Evolutionary conservation across 1,140 invertebrate genomes (phyloP).

Genomic region (Drosophila punjabiensis): DNA sequence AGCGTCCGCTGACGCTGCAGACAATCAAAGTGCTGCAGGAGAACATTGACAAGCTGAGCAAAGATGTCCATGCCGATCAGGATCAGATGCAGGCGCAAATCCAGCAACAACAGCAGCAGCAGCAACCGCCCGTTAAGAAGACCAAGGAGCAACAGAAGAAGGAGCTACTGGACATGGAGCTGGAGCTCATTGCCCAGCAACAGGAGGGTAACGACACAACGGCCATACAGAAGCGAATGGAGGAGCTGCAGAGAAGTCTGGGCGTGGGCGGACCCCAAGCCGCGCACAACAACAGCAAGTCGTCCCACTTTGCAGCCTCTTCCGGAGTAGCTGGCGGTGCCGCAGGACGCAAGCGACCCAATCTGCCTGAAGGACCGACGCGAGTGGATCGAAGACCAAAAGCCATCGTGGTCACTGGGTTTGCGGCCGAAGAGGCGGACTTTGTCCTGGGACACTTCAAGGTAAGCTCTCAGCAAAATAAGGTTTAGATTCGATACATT

Average conservation of each 20-base stretch:
- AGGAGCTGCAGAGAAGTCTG: slow-evolving; percentile 82
- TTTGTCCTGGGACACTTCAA: slow-evolving; percentile 84
- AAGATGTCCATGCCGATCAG: slow-evolving; percentile 82
- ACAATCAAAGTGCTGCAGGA: slow-evolving; percentile 82
- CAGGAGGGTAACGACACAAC: slow-evolving; percentile 84
- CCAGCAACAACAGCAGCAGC: slow-evolving; percentile 68
- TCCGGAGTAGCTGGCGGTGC: slow-evolving; percentile 26
- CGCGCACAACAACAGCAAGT: slow-evolving; percentile 27
- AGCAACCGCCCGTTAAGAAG: slow-evolving; percentile 74
- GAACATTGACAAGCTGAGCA: slow-evolving; percentile 80
- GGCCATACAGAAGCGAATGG: slow-evolving; percentile 80
- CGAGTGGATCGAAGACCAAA: slow-evolving; percentile 82
- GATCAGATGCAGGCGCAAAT: slow-evolving; percentile 83
- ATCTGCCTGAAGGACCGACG: slow-evolving; percentile 74
- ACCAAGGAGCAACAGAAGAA: slow-evolving; percentile 85
- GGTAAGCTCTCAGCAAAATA: slow-evolving; percentile 37
- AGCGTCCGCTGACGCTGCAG: slow-evolving; percentile 67
- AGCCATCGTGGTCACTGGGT: slow-evolving; percentile 80
- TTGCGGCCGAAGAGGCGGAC: slow-evolving; percentile 79
- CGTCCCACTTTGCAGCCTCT: slow-evolving; percentile 37
- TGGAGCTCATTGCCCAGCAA: slow-evolving; percentile 83
- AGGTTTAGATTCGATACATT: not conserved
- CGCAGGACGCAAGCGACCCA: slow-evolving; percentile 60
- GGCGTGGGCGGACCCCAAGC: slow-evolving; percentile 34
- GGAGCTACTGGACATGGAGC: slow-evolving; percentile 83